Base-by-base conservation (phyloP, 2,113 vertebrate species). In the Megatriorchis doriae region DNA sequence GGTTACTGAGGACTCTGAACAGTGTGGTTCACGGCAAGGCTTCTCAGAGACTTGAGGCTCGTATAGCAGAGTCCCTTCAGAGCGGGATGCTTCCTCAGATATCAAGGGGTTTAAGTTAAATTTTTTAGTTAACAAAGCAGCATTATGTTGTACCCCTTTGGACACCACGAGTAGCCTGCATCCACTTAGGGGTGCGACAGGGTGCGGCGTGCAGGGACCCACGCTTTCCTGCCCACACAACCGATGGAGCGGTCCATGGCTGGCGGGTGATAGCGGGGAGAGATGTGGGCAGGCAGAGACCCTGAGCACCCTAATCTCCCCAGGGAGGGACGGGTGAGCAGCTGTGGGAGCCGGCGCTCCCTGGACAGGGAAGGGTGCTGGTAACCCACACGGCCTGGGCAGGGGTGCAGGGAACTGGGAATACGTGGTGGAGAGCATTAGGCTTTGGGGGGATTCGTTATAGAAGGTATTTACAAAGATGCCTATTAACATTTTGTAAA, bases 141-240 rank as follows among this genome's bases (percentile, higher is more conserved):
- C 6, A 21, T 34, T 78, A 31, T 52, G 56, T 83, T 36, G 3
- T 40, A 89, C 8, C 4, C 4, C 40, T 38, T 0, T 36, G 48
- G 53, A 68, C 29, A 36, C 12, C 17, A 5, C 15, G 8, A 61
- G 48, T 26, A 82, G 7, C 23, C 32, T 40, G 15, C 20, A 31
- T 7, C 14, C 23, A 47, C 3, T 10, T 7, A 56, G 29, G 22
- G 29, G 17, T 45, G n/a, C 0, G 3, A 7, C 13, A 59, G 17
- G 9, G 3, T 59, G 29, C 43, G 65, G n/a, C 13, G 38, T 0
- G 0, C 36, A 55, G 11, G 27, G 6, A 14, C 32, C 5, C 40
- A 14, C 6, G 5, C 1, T 11, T 29, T 79, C 88, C 68, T 27
- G 20, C 34, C 13, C 25, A 3, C 4, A 1, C 36, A 53, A 17